These are phyloP conservation scores for Euzophera pinguis DNA, from an alignment of 2,888 invertebrate species.

Conservation along the genomic window DNA sequence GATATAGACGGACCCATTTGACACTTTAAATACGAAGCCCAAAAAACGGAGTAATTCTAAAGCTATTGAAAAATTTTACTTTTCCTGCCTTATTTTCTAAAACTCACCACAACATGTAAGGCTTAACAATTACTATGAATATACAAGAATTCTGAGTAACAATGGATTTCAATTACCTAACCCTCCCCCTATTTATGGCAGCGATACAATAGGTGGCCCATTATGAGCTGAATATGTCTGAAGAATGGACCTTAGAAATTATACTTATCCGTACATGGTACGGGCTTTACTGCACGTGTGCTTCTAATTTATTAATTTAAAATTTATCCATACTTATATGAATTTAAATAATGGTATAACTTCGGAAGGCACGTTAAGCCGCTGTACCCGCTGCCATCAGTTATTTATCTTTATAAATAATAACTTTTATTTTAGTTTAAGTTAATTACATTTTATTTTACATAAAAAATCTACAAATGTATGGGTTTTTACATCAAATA, in stretches of 20 bases:
- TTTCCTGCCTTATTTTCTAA: neutral
- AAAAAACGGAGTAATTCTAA: no score
- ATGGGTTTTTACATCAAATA: no score
- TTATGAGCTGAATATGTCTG: slow-evolving; percentile 11
- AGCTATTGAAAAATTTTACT: no score
- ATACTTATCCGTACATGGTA: neutral
- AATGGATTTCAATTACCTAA: slow-evolving; percentile 19
- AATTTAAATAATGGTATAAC: no score
- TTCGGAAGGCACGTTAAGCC: no score
- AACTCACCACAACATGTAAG: slow-evolving; percentile 5
- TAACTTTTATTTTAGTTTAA: no score
- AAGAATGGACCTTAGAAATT: slow-evolving; percentile 10
- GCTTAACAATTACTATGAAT: slow-evolving; percentile 17
- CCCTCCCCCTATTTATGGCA: slow-evolving; percentile 18
- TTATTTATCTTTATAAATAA: no score
- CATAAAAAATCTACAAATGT: no score
- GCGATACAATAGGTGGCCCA: slow-evolving; percentile 10
- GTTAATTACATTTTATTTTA: no score
- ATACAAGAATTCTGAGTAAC: slow-evolving; percentile 14
- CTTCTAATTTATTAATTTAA: neutral
- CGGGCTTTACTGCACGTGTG: neutral
- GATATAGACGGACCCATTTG: no score
- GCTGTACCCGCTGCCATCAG: no score
- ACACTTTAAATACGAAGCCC: no score
- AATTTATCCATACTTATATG: neutral